A percentile compares a stretch with the other conserved stretches of the same genome.
Evolutionary conservation across 2,797 vertebrate genomes (phyloP).

Genomic region (Pelodytes ibericus): DNA sequence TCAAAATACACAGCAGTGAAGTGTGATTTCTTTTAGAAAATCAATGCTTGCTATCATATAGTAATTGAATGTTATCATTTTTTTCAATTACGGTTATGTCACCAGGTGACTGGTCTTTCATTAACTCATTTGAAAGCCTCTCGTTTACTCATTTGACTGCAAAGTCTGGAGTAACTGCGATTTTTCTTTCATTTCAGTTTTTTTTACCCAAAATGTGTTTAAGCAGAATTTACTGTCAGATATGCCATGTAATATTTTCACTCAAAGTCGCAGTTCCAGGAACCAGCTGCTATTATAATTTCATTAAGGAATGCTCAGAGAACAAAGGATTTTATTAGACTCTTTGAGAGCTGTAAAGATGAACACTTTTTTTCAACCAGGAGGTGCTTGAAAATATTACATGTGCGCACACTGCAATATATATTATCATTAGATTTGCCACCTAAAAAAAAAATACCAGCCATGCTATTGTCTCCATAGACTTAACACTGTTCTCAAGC

Average conservation of each 20-base stretch:
- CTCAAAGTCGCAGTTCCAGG: conserved; percentile 31
- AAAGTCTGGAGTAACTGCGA: conserved; percentile 16
- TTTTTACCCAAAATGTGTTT: conserved; percentile 26
- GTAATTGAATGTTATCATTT: conserved; percentile 44
- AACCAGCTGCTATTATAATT: conserved; percentile 42
- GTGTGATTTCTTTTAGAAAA: conserved; percentile 12
- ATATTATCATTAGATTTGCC: too few species aligned
- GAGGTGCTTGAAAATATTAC: background rate
- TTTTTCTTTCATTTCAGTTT: background rate
- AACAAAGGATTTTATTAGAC: conserved; percentile 26
- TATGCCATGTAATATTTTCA: conserved; percentile 33
- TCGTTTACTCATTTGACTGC: conserved; percentile 37
- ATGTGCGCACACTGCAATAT: too few species aligned
- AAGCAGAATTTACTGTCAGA: conserved; percentile 36
- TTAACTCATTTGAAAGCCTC: conserved; percentile 50
- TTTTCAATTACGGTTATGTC: conserved; percentile 17
- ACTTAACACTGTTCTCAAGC: too few species aligned
- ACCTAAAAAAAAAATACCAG: too few species aligned
- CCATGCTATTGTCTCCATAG: too few species aligned
- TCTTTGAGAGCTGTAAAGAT: background rate
- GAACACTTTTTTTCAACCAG: background rate
- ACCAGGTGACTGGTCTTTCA: conserved; percentile 38
- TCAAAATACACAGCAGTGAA: background rate
- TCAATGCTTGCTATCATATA: conserved; percentile 10
- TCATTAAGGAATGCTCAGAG: conserved; percentile 33